Evolutionary conservation across 2,113 vertebrate genomes (phyloP).

Genomic region (Hippoglossus stenolepis): DNA sequence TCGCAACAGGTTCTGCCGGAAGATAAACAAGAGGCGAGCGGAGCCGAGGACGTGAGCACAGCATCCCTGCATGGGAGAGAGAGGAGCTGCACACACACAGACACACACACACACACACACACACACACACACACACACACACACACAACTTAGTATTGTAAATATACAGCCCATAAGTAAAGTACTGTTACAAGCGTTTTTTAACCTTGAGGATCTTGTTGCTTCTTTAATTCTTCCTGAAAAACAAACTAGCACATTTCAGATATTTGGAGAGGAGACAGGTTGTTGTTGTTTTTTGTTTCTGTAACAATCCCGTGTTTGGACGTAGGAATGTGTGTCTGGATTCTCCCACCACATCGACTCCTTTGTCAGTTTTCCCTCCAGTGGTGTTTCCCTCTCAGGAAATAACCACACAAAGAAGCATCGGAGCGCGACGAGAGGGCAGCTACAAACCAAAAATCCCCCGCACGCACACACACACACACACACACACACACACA

Average conservation of each 20-base stretch:
- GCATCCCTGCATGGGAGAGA: too few relatives aligned
- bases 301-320: too few relatives aligned
- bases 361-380: background rate
- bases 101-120: too few relatives aligned
- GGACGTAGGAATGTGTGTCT: background rate
- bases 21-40: slow-evolving; percentile 67
- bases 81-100: background rate
- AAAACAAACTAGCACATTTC: too few relatives aligned
- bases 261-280: too few relatives aligned
- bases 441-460: slow-evolving; percentile 38
- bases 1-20: slow-evolving; percentile 71
- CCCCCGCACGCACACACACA: background rate
- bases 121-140: too few relatives aligned
- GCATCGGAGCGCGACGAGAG: slow-evolving; percentile 43
- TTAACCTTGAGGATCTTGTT: too few relatives aligned
- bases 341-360: background rate
- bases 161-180: too few relatives aligned
- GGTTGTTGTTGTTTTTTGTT: too few relatives aligned
- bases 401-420: slow-evolving; percentile 39
- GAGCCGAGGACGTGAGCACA: slow-evolving; percentile 5
- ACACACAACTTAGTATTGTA: too few relatives aligned
- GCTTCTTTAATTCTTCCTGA: too few relatives aligned
- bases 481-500: slow-evolving; percentile 14
- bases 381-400: slow-evolving; percentile 10
- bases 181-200: too few relatives aligned